Conservation (phyloP, 2,797 vertebrate species). For the Halcyon leucocephala region DNA sequence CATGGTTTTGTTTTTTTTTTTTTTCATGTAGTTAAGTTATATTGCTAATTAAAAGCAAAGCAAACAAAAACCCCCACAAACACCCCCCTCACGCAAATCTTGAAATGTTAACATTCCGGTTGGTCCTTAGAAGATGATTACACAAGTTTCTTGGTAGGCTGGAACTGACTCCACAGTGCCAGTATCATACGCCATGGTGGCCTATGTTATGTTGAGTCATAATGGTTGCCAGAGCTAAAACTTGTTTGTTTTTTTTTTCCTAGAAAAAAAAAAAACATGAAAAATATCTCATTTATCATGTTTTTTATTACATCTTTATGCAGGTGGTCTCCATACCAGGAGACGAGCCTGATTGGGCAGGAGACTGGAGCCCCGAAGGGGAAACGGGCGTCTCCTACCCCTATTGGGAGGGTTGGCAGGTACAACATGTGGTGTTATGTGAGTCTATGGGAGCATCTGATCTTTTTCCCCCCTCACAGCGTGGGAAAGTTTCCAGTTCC, state of each 20-base stretch:
- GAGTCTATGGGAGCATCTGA: conserved; percentile 82
- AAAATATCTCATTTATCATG: conserved; percentile 79
- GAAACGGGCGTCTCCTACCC: conserved; percentile 85
- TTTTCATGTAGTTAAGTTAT: not conserved
- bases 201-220: conserved; percentile 12
- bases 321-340: conserved; percentile 85
- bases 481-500: conserved; percentile 77
- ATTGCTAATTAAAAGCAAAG: not conserved
- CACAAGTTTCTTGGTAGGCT: conserved; percentile 5
- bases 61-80: not conserved
- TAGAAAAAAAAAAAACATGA: conserved; percentile 52
- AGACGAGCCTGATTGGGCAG: conserved; percentile 86
- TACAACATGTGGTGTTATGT: conserved; percentile 86
- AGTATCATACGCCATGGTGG: not conserved
- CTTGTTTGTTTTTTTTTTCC: conserved; percentile 57
- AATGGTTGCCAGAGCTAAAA: conserved; percentile 52
- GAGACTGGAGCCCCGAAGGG: conserved; percentile 86
- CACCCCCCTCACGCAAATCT: not conserved
- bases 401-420: conserved; percentile 87
- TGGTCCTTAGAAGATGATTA: conserved; percentile 3
- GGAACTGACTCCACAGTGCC: not conserved
- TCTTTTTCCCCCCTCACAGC: conserved; percentile 76
- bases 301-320: conserved; percentile 82
- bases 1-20: not conserved
- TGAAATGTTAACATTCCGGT: not conserved